Evolutionary conservation across 1,140 invertebrate genomes (phyloP), one percentile per base, ranked within the genome.

Genomic region (Diachasma alloeum): DNA sequence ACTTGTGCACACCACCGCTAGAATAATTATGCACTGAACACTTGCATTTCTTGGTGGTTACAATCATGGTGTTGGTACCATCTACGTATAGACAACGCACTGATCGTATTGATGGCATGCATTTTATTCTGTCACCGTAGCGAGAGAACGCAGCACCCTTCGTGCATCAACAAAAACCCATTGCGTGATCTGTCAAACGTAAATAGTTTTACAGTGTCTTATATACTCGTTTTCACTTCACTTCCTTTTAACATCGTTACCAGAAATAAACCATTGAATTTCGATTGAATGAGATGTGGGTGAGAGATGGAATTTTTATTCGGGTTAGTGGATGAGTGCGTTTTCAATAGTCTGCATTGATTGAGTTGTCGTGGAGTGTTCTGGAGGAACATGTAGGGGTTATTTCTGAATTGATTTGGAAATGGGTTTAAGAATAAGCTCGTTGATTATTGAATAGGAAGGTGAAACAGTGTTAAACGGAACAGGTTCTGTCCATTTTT

Each of bases 21-120:
- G 87, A 88, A 87, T 89, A 88, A 87, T 89, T 88, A 89, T 86
- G 85, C 86, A 86, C n/a, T 68, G 31, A 39, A 68, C 66, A 37
- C 36, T 37, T 68, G 66, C 66, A 68, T 68, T 68, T 68, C 24
- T 63, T 63, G 10, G 19, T 63, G 0, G 4, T 31, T 63, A 15
- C 6, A 11, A 26, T 26, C 59, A 63, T 63, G 59, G 59, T 63
- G 24, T 63, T 26, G 19, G 19, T 26, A 63, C 4, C 24, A 1
- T 19, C 48, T 56, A 56, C 39, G 48, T 53, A n/a, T 22, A 63
- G 24, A 0, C 59, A 24, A 63, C 5, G 4, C 26, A 8, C 59
- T 63, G 22, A 63, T 63, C 1, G 24, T 63, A 63, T 63, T 63
- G 19, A 63, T 31, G 24, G 22, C 24, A 63, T 63, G 59, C 24